Base-by-base conservation (phyloP, 2,113 vertebrate genomes). In the Alethe diademata region DNA sequence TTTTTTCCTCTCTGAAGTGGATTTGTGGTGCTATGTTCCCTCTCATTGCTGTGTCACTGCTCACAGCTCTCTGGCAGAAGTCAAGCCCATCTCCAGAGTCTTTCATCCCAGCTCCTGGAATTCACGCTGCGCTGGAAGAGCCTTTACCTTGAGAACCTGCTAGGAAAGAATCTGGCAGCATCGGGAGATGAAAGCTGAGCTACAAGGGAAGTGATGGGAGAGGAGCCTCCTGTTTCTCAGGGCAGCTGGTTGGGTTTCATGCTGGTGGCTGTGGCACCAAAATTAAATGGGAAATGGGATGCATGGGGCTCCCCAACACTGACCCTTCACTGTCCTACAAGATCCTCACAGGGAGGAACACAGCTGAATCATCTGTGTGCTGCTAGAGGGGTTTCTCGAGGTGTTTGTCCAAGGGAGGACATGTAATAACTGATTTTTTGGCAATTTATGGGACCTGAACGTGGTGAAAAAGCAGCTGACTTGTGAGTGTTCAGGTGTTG, bases 361-460 rank as follows among this genome's bases (percentile, higher is more conserved):
- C 5, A 51, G 0, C 19, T 4, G 2, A 3, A 5, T 10, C 14
- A 1, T 13, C 3, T 0, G 14, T 19, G 33, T 26, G 45, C 26
- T 35, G 33, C 12, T 1, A 6, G 35, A 56, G 2, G 7, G 29
- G 19, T n/a, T 65, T 28, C 48, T 47, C 1, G 1, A 6, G 47
- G 24, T 9, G 22, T 25, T 73, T 54, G 4, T 50, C 54, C 28
- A 6, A 19, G 3, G 7, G 24, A 67, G 60, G 35, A 28, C 0
- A 0, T 23, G 35, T 7, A 5, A 10, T n/a, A 11, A 11, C 19
- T 20, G 14, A 11, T 10, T 11, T 40, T 47, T 78, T n/a, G 54
- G 35, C 43, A 12, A 5, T 38, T 84, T n/a, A 7, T 0, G 7
- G 0, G 3, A 3, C 9, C 45, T 53, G 45, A 16, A 2, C 0